Evolutionary conservation across 2,113 vertebrate species (phyloP).

Genomic region (Etheostoma cragini): DNA sequence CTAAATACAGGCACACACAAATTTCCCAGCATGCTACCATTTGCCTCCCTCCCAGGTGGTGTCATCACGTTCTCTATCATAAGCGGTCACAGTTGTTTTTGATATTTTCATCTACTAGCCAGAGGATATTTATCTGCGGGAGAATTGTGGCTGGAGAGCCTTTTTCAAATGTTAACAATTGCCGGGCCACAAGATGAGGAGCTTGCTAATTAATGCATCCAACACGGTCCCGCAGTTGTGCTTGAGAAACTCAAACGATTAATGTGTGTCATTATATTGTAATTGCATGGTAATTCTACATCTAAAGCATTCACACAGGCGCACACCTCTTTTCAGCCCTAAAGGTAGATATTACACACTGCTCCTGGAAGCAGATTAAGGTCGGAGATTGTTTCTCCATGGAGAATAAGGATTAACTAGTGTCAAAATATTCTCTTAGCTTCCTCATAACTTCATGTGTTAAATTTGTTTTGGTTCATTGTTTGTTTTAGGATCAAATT

Average conservation of each 20-base stretch:
- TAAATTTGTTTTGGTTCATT: slow-evolving; percentile 72
- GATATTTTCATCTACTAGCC: slow-evolving; percentile 80
- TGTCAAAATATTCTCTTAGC: slow-evolving; percentile 58
- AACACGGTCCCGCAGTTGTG: slow-evolving; percentile 60
- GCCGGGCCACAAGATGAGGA: slow-evolving; percentile 60
- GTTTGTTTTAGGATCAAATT: slow-evolving; percentile 73
- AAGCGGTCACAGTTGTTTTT: slow-evolving; percentile 77
- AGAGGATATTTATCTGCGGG: slow-evolving; percentile 82
- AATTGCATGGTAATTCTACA: slow-evolving; percentile 81
- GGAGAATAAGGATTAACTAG: slow-evolving; percentile 72
- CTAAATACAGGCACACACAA: slow-evolving; percentile 7
- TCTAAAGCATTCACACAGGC: slow-evolving; percentile 63
- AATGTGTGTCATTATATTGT: slow-evolving; percentile 83
- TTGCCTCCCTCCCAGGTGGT: slow-evolving; percentile 58
- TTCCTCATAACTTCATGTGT: slow-evolving; percentile 57
- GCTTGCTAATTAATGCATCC: slow-evolving; percentile 79
- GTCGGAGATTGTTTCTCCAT: slow-evolving; percentile 70
- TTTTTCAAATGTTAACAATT: slow-evolving; percentile 74
- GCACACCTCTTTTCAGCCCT: slow-evolving; percentile 64
- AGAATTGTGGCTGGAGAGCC: slow-evolving; percentile 61
- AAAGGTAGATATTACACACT: slow-evolving; percentile 63
- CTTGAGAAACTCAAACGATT: slow-evolving; percentile 73
- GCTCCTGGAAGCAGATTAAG: slow-evolving; percentile 70
- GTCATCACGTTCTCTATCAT: slow-evolving; percentile 66
- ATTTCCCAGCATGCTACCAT: slow-evolving; percentile 74